A percentile compares a stretch with the other conserved stretches of the same genome.
These are phyloP conservation scores for Eupithecia centaureata DNA, from an alignment of 2,888 invertebrate species.

Conservation along the genomic window DNA sequence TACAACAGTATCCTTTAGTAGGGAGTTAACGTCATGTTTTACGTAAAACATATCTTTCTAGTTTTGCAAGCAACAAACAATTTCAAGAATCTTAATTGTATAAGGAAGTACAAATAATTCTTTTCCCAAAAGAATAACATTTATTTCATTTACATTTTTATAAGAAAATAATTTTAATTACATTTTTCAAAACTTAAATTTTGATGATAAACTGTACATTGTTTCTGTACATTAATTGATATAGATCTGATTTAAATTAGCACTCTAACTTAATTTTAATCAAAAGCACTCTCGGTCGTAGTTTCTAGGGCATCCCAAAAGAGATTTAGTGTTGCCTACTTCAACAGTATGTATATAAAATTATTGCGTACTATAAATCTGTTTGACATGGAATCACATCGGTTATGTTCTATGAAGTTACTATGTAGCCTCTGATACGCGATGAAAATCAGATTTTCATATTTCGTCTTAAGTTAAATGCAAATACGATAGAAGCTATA, in stretches of 20 bases:
- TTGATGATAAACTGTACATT: slow-evolving; percentile 50
- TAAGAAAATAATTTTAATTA: slow-evolving; percentile 60
- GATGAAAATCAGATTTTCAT: slow-evolving; percentile 72
- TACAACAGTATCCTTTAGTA: slow-evolving; percentile 14
- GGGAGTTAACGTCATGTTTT: slow-evolving; percentile 8
- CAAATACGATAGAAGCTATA: slow-evolving; percentile 69
- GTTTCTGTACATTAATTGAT: slow-evolving; percentile 42
- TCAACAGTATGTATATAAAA: slow-evolving; percentile 34
- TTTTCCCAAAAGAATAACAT: slow-evolving; percentile 82
- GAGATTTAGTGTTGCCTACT: slow-evolving; percentile 42
- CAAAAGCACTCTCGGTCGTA: slow-evolving; percentile 77
- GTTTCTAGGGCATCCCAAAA: slow-evolving; percentile 48
- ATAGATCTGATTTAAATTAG: slow-evolving; percentile 50
- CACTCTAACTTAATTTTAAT: slow-evolving; percentile 65
- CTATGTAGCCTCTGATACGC: slow-evolving; percentile 46
- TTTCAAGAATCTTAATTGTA: slow-evolving; percentile 61
- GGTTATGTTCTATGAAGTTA: slow-evolving; percentile 35
- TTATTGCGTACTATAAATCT: slow-evolving; percentile 26
- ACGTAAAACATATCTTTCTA: slow-evolving; percentile 15
- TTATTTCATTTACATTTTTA: slow-evolving; percentile 50
- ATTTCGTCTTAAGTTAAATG: slow-evolving; percentile 72
- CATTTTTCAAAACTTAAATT: slow-evolving; percentile 61
- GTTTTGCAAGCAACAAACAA: slow-evolving; percentile 22
- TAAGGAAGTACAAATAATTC: slow-evolving; percentile 75
- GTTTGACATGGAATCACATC: slow-evolving; percentile 42